Conservation (phyloP, 2,888 invertebrate genomes). For the Physocephala rufipes region DNA sequence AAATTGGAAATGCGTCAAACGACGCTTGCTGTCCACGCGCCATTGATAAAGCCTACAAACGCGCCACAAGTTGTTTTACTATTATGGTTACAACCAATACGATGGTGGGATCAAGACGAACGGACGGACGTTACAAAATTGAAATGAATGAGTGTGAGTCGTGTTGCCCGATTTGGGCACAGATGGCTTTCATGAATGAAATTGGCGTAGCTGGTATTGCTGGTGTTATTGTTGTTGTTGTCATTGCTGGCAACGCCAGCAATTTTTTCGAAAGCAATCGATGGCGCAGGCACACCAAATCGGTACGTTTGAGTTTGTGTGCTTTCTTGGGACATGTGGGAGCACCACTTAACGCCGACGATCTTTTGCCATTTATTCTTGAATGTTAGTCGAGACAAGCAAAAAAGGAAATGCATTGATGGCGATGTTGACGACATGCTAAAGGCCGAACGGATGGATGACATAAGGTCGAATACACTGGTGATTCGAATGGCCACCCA, state of each 20-base stretch:
- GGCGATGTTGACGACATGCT: background rate
- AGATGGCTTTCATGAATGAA: conserved; percentile 44
- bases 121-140: no score
- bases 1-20: conserved; percentile 44
- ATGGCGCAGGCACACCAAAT: conserved; percentile 40
- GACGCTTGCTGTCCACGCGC: conserved; percentile 34
- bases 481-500: background rate
- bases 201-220: conserved; percentile 27
- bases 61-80: conserved; percentile 30
- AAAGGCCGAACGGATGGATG: background rate
- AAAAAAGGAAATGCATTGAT: conserved; percentile 59
- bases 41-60: conserved; percentile 21
- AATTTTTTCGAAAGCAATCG: conserved; percentile 18
- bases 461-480: background rate
- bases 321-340: conserved; percentile 48
- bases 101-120: background rate
- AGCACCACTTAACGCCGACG: conserved; percentile 43
- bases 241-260: no score
- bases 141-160: no score
- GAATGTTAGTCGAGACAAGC: conserved; percentile 43
- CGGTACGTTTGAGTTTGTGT: conserved; percentile 31
- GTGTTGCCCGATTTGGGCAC: conserved; percentile 19
- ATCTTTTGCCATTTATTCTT: conserved; percentile 26
- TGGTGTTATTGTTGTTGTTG: no score
- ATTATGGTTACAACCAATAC: conserved; percentile 11